Evolutionary conservation across 2,113 vertebrate genomes (phyloP).

Genomic region (Oreochromis spilurus): DNA sequence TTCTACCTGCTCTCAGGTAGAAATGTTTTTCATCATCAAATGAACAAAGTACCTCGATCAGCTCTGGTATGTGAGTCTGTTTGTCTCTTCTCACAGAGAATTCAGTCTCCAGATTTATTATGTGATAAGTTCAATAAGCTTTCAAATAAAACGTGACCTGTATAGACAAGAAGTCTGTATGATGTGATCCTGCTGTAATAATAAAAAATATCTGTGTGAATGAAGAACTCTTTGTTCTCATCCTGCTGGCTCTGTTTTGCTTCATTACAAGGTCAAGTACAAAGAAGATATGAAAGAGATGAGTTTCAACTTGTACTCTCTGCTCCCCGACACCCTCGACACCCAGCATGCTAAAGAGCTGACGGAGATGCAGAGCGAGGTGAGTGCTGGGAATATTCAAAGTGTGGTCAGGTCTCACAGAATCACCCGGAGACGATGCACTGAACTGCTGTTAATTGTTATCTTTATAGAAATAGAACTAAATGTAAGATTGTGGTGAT

Average conservation of each 20-base stretch:
- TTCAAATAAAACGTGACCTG: not conserved
- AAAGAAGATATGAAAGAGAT: constrained; percentile 79
- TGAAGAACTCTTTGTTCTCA: not conserved
- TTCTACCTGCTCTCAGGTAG: not conserved
- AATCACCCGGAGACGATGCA: not conserved
- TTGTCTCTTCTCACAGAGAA: not conserved
- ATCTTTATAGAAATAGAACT: not conserved
- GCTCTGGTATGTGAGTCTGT: not conserved
- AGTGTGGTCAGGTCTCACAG: not conserved
- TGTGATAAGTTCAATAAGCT: not conserved
- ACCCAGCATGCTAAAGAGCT: constrained; percentile 78
- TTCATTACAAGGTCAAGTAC: constrained; percentile 72
- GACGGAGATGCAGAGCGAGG: constrained; percentile 46
- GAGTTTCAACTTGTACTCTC: constrained; percentile 74
- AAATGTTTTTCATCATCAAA: not conserved
- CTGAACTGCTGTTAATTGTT: not conserved
- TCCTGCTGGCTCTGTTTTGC: not conserved
- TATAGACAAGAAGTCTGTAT: not conserved
- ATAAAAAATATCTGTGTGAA: not conserved
- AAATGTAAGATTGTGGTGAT: not conserved
- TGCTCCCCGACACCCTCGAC: constrained; percentile 82
- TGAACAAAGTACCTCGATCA: not conserved
- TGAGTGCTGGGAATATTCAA: not conserved
- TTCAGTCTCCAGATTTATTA: not conserved
- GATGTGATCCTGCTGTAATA: not conserved